Conservation (phyloP, 2,113 vertebrate genomes). For the Azemiops feae region DNA sequence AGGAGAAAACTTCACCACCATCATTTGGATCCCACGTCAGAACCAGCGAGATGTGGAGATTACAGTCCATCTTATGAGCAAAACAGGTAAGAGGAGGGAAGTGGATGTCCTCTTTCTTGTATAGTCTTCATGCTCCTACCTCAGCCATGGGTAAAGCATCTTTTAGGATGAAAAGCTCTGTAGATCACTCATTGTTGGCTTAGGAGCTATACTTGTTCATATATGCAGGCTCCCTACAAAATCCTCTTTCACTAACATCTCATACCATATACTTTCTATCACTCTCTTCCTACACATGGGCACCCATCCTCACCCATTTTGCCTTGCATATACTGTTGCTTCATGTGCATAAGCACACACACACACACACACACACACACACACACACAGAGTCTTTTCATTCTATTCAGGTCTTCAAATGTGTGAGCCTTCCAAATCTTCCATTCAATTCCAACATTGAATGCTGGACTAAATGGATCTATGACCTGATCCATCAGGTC, state of each 20-base stretch:
- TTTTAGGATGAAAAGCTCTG: background rate
- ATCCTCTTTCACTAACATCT: background rate
- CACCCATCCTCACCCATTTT: too few species aligned
- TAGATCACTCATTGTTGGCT: background rate
- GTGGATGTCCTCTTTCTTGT: background rate
- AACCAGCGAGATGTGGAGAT: conserved; percentile 10
- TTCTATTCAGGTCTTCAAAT: background rate
- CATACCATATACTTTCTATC: background rate
- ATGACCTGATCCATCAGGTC: background rate
- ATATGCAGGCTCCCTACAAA: background rate
- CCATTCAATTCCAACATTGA: background rate
- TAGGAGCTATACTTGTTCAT: background rate
- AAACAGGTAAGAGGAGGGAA: background rate
- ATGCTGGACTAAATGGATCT: background rate
- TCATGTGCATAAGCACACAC: too few species aligned
- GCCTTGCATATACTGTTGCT: too few species aligned
- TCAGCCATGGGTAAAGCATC: background rate
- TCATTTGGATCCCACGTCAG: background rate
- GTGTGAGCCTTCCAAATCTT: background rate
- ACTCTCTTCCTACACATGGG: background rate
- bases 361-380: too few species aligned
- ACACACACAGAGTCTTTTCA: too few species aligned
- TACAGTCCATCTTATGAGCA: conserved; percentile 9
- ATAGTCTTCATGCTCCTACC: background rate
- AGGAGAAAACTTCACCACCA: conserved; percentile 16